Evolutionary conservation across 2,797 vertebrate genomes (phyloP).

Genomic region (Lepidocolaptes lacrymiger): DNA sequence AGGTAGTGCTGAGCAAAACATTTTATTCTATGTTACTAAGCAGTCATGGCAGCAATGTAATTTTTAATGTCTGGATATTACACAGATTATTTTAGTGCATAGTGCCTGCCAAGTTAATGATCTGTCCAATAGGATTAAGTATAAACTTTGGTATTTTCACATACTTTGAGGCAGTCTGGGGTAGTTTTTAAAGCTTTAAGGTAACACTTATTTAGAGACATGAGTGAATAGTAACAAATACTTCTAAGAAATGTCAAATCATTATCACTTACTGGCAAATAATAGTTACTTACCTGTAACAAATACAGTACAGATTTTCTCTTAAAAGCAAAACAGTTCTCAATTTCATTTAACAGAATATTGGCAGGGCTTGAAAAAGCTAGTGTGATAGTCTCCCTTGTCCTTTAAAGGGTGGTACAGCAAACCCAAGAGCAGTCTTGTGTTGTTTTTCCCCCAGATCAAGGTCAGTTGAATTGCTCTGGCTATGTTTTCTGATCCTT

Average conservation of each 20-base stretch:
- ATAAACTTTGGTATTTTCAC: not conserved
- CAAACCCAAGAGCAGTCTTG: not conserved
- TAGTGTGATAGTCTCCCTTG: not conserved
- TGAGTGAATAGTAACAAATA: not conserved
- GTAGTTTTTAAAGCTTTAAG: not conserved
- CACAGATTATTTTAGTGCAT: not conserved
- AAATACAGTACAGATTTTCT: not conserved
- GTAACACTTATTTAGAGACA: not conserved
- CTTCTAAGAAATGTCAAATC: not conserved
- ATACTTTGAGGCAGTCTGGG: not conserved
- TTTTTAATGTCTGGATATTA: not conserved
- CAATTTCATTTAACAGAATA: not conserved
- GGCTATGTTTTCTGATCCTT: not conserved
- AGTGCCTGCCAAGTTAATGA: not conserved
- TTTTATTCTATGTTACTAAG: not conserved
- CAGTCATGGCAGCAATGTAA: not conserved
- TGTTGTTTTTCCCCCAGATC: rapidly evolving
- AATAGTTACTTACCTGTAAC: not conserved
- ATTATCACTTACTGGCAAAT: not conserved
- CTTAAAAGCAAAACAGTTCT: not conserved
- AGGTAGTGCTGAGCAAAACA: not conserved
- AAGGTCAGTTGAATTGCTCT: not conserved
- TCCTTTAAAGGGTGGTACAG: not conserved
- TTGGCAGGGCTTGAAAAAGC: not conserved
- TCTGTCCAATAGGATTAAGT: not conserved